Percentiles rank a stretch among this genome's conserved stretches.
These are phyloP conservation scores for Hypanus sabinus DNA, from an alignment of 2,113 vertebrate species.

Conservation along the genomic window DNA sequence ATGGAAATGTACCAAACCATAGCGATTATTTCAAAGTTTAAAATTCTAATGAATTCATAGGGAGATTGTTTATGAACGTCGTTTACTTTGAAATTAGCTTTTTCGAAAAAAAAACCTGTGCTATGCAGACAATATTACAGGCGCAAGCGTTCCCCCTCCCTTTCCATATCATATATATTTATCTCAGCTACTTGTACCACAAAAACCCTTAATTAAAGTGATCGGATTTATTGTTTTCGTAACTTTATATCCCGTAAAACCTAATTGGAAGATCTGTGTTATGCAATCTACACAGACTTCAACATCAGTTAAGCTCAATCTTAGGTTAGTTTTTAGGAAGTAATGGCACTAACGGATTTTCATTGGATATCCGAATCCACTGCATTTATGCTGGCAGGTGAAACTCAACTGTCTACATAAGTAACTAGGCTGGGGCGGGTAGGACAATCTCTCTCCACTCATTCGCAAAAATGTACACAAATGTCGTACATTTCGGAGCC, in stretches of 20 bases:
- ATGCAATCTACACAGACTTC: not conserved
- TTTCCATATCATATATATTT: not conserved
- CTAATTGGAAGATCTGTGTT: not conserved
- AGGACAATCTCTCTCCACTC: not conserved
- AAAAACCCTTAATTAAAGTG: not conserved
- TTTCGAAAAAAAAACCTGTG: not conserved
- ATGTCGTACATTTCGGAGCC: not conserved
- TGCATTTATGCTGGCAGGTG: not conserved
- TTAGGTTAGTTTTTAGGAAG: not conserved
- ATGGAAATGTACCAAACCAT: not conserved
- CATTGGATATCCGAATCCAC: not conserved
- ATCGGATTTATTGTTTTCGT: not conserved
- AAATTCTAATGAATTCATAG: too few species aligned
- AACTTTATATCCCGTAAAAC: not conserved
- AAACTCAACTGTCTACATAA: not conserved
- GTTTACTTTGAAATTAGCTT: not conserved
- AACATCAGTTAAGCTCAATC: not conserved
- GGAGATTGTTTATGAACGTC: not conserved
- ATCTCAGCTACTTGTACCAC: not conserved
- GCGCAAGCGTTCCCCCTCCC: not conserved
- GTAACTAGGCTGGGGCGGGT: not conserved
- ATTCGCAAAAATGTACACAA: not conserved
- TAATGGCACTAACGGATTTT: not conserved
- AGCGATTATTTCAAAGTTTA: not conserved
- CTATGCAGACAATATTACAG: not conserved